Conservation (phyloP, 1,140 invertebrate genomes). For the Drosophila orena region DNA sequence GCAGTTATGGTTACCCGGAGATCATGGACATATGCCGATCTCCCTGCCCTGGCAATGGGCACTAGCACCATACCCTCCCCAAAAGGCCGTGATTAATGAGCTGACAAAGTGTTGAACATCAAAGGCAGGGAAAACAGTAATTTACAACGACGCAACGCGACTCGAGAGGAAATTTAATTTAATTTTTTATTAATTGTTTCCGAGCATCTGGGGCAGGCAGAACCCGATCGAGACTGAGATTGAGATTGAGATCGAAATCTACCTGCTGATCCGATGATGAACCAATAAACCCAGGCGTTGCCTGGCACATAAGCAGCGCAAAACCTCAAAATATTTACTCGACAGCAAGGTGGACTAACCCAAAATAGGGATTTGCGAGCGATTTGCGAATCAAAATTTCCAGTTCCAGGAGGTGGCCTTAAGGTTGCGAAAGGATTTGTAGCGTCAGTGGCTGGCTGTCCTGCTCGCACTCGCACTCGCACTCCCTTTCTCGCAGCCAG, state of each 20-base stretch:
- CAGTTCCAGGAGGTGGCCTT: slow-evolving; percentile 51
- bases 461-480: not conserved
- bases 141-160: slow-evolving; percentile 57
- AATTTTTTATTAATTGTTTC: slow-evolving; percentile 66
- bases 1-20: slow-evolving; percentile 22
- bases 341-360: slow-evolving; percentile 50
- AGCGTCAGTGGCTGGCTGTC: not conserved
- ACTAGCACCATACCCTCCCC: slow-evolving; percentile 17
- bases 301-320: slow-evolving; percentile 73
- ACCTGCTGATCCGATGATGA: slow-evolving; percentile 63
- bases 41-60: not conserved
- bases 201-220: slow-evolving; percentile 22
- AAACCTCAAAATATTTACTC: slow-evolving; percentile 81
- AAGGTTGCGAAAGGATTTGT: slow-evolving; percentile 70
- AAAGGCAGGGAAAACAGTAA: slow-evolving; percentile 75
- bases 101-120: slow-evolving; percentile 75
- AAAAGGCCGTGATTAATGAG: slow-evolving; percentile 67
- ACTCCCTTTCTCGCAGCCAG: slow-evolving; percentile 1
- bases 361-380: slow-evolving; percentile 48
- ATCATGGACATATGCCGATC: slow-evolving; percentile 44
- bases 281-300: slow-evolving; percentile 66
- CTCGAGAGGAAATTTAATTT: slow-evolving; percentile 61
- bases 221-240: slow-evolving; percentile 8
- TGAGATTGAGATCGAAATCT: not conserved
- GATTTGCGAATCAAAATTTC: slow-evolving; percentile 57